Evolutionary conservation across 2,797 vertebrate species (phyloP), one percentile per base, ranked within the genome.

Genomic region (Myoxocephalus aenaeus): DNA sequence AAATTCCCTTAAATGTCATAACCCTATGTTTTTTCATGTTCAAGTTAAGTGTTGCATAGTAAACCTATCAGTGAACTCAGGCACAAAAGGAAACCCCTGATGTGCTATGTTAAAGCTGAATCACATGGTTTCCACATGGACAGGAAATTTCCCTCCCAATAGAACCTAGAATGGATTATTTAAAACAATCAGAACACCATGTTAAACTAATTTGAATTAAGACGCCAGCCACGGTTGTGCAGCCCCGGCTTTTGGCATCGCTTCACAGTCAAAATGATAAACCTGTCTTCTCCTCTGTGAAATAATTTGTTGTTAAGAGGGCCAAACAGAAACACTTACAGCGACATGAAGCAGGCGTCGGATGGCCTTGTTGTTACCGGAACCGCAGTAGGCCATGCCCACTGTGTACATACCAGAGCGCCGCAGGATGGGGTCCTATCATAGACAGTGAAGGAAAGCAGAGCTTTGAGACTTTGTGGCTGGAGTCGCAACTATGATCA

Each of bases 351-450:
- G 95, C 46, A 99, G 95, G 57, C 98, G 97, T 66, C 98, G 94
- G 89, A 99, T 99, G 59, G 98, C 98, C 92, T 99, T 99, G 95
- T 99, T 99, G 95, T 99, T 99, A 83, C 98, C 98, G 1, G 98
- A 99, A 89, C 98, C 98, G 34, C 98, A 99, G 89, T 99, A 99
- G 18, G 98, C 98, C 98, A 99, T 99, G 74, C 97, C 98, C 71
- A 99, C 98, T 0, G 97, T 98, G 95, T 99, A 99, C 98, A 99
- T 99, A 90, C 98, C 98, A 51, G 98, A 99, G 48, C 98, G 96
- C 58, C 98, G 95, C 79, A 99, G 95, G 91, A 99, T 99, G 22
- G 98, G 98, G 87, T 95, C 94, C 95, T 95, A 80, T 54, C 65
- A 59, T 18, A 71, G 76, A 82, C 79, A 87, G 77, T 87, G 90